These are phyloP conservation scores for Verasper variegatus DNA, from an alignment of 2,113 vertebrate genomes.

Conservation along the genomic window DNA sequence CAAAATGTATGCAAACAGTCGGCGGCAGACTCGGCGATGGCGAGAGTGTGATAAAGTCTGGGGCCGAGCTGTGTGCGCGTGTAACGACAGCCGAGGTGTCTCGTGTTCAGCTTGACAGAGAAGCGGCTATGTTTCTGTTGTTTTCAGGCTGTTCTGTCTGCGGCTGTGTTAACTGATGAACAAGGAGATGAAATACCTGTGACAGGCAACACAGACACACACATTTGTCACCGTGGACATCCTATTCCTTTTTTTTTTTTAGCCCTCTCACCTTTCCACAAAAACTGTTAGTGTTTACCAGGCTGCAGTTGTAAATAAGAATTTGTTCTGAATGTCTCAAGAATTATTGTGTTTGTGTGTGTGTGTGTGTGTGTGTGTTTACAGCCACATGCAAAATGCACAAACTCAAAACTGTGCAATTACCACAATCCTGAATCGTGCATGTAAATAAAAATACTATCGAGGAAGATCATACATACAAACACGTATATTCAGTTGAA, in stretches of 20 bases:
- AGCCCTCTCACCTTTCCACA: background rate
- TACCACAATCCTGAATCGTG: background rate
- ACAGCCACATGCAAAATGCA: background rate
- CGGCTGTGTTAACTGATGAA: slow-evolving; percentile 26
- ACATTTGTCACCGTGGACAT: slow-evolving; percentile 14
- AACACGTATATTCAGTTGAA: background rate
- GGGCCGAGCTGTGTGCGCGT: background rate
- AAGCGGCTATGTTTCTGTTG: slow-evolving; percentile 21
- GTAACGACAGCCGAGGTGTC: slow-evolving; percentile 31
- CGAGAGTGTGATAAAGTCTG: slow-evolving; percentile 21
- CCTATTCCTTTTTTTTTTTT: background rate
- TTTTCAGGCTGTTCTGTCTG: slow-evolving; percentile 16
- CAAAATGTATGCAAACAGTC: slow-evolving; percentile 34
- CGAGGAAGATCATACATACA: background rate
- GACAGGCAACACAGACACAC: slow-evolving; percentile 6
- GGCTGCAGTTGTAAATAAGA: background rate
- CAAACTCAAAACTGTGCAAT: background rate
- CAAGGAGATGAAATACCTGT: slow-evolving; percentile 27
- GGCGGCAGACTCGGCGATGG: slow-evolving; percentile 23
- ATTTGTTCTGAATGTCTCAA: no score
- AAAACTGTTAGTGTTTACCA: background rate
- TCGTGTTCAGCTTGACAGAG: slow-evolving; percentile 24
- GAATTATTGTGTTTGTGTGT: no score
- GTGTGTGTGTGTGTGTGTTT: background rate
- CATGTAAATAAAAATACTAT: background rate